A percentile compares a stretch with the other conserved stretches of the same genome.
Conservation (phyloP, 2,888 invertebrate species). For the Danaus chrysippus region DNA sequence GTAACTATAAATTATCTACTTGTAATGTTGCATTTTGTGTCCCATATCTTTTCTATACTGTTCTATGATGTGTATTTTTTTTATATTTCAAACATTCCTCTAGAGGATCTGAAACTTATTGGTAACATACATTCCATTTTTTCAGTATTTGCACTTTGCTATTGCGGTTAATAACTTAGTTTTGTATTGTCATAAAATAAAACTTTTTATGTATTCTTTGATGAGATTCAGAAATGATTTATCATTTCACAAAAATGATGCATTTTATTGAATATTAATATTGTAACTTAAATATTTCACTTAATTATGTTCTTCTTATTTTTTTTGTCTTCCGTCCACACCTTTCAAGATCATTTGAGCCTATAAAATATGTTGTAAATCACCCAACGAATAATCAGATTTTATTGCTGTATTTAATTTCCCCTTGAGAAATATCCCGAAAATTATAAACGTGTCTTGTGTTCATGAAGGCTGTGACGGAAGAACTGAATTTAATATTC, state of each 20-base stretch:
- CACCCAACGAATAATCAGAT: conserved; percentile 6
- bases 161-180: conserved; percentile 14
- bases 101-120: conserved; percentile 21
- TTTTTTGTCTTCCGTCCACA: conserved; percentile 29
- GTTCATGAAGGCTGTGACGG: conserved; percentile 34
- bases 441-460: conserved; percentile 16
- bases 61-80: too few relatives aligned
- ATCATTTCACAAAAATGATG: neutral
- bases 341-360: conserved; percentile 20
- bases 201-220: conserved; percentile 8
- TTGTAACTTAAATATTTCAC: neutral
- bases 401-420: neutral
- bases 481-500: conserved; percentile 23
- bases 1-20: conserved; percentile 3
- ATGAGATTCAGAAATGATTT: neutral
- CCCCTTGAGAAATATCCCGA: neutral
- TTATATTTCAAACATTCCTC: conserved; percentile 25
- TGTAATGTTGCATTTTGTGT: conserved; percentile 1
- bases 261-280: neutral
- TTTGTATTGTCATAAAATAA: conserved; percentile 7
- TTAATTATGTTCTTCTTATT: too few relatives aligned
- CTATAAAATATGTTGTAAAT: conserved; percentile 8
- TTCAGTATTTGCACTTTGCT: conserved; percentile 27
- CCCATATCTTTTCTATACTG: neutral
- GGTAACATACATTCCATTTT: conserved; percentile 32